A percentile compares a stretch with the other conserved stretches of the same genome.
Conservation (phyloP, 2,888 invertebrate species). For the Empis stercorea region DNA sequence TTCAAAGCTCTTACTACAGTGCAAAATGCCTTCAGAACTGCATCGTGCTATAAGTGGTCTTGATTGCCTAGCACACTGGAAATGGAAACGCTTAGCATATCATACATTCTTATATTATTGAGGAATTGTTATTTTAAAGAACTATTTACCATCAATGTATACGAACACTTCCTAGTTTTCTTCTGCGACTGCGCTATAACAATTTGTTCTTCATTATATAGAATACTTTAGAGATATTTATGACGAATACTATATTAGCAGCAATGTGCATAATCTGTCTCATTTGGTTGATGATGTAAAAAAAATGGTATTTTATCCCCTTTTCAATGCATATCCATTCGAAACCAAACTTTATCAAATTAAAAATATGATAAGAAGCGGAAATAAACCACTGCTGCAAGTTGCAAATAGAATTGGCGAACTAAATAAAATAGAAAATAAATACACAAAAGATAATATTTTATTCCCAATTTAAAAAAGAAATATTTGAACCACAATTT, state of each 20-base stretch:
- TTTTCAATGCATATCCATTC: too few relatives aligned
- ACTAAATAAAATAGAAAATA: too few relatives aligned
- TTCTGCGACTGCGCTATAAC: too few relatives aligned
- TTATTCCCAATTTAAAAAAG: too few relatives aligned
- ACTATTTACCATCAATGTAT: conserved; percentile 10
- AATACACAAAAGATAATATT: too few relatives aligned
- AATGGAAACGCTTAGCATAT: conserved; percentile 15
- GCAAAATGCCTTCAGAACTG: conserved; percentile 12
- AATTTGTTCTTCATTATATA: conserved; percentile 11
- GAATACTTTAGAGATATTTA: conserved; percentile 19
- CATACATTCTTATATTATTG: conserved; percentile 16
- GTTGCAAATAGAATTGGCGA: too few relatives aligned
- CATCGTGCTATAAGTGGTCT: conserved; percentile 13
- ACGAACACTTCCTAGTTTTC: conserved; percentile 7
- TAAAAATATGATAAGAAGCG: too few relatives aligned
- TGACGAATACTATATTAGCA: conserved; percentile 21
- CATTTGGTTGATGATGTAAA: conserved; percentile 27
- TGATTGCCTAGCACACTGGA: conserved; percentile 14
- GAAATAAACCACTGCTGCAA: too few relatives aligned
- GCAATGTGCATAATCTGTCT: conserved; percentile 27
- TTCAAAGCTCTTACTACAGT: conserved; percentile 4
- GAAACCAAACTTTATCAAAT: too few relatives aligned
- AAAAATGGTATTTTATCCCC: too few relatives aligned
- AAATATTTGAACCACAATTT: too few relatives aligned
- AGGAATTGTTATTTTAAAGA: conserved; percentile 14